Evolutionary conservation across 1,140 invertebrate genomes (phyloP).

Genomic region (Zaprionus taronus): DNA sequence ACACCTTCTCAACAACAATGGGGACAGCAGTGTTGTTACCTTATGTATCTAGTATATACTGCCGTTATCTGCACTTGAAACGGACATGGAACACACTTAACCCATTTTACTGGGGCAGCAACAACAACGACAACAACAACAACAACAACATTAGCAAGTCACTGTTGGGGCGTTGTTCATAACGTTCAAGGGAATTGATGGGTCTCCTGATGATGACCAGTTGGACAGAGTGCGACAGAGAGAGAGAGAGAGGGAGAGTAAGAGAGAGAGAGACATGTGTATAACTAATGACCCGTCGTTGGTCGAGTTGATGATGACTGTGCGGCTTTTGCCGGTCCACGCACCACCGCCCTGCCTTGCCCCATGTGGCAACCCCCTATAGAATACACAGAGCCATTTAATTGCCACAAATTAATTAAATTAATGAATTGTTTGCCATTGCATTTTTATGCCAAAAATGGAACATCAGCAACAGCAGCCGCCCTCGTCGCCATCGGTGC

Average conservation of each 20-base stretch:
- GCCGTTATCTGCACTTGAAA: constrained; percentile 30
- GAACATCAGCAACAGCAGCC: constrained; percentile 5
- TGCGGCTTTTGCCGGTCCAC: constrained; percentile 37
- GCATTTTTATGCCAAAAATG: constrained; percentile 50
- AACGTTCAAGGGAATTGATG: constrained; percentile 36
- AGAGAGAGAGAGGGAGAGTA: neutral
- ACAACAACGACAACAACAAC: constrained; percentile 20
- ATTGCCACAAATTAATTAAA: constrained; percentile 81
- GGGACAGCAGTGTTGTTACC: neutral
- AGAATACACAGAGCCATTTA: constrained; percentile 49
- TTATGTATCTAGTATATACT: constrained; percentile 9
- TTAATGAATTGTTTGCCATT: constrained; percentile 78
- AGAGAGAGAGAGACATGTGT: constrained; percentile 4
- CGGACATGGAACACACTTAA: constrained; percentile 41
- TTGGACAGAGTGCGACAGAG: neutral
- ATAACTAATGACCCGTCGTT: constrained; percentile 63
- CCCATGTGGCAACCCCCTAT: constrained; percentile 31
- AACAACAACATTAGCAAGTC: constrained; percentile 18
- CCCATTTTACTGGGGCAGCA: constrained; percentile 36
- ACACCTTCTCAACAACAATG: constrained; percentile 42
- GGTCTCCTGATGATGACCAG: constrained; percentile 32
- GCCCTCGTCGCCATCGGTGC: neutral
- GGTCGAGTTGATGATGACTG: constrained; percentile 69
- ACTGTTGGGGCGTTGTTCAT: constrained; percentile 26
- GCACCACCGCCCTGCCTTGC: neutral